Evolutionary conservation across 2,113 vertebrate genomes (phyloP).

Genomic region (Nibea albiflora): DNA sequence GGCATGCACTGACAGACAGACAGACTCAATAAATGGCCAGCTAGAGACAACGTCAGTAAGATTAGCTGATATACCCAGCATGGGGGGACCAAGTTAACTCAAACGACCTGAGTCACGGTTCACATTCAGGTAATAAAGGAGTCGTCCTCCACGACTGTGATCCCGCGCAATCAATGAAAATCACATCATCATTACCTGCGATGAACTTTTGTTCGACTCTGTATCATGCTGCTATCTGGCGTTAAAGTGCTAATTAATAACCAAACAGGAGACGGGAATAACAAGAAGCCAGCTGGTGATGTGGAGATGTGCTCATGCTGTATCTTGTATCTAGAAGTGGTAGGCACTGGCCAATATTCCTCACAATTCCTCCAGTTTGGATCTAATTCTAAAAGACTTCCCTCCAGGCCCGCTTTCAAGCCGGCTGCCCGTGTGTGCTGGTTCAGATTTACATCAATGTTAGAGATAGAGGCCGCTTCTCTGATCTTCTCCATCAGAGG

Average conservation of each 20-base stretch:
- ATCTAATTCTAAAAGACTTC: constrained; percentile 69
- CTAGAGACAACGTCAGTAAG: constrained; percentile 56
- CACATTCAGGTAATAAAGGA: neutral
- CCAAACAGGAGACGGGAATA: neutral
- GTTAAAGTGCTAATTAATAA: constrained; percentile 14
- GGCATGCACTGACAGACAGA: constrained; percentile 54
- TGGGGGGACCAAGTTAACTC: constrained; percentile 27
- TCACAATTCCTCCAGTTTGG: constrained; percentile 65
- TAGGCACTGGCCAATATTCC: constrained; percentile 25
- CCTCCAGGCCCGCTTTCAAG: constrained; percentile 78
- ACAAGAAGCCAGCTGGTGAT: neutral
- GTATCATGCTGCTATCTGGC: neutral
- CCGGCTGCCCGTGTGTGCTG: constrained; percentile 63
- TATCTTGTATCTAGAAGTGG: constrained; percentile 18
- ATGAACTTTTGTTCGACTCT: neutral
- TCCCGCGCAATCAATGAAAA: constrained; percentile 8
- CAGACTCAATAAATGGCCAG: constrained; percentile 46
- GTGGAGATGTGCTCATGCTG: neutral
- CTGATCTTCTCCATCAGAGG: constrained; percentile 71
- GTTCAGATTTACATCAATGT: constrained; percentile 75
- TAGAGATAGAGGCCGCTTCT: constrained; percentile 52
- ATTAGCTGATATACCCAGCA: constrained; percentile 43
- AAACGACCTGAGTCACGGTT: constrained; percentile 34
- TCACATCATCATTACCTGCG: neutral
- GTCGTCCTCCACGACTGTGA: neutral